Conservation (phyloP, 2,888 invertebrate species). For the Pseudoips prasinana region DNA sequence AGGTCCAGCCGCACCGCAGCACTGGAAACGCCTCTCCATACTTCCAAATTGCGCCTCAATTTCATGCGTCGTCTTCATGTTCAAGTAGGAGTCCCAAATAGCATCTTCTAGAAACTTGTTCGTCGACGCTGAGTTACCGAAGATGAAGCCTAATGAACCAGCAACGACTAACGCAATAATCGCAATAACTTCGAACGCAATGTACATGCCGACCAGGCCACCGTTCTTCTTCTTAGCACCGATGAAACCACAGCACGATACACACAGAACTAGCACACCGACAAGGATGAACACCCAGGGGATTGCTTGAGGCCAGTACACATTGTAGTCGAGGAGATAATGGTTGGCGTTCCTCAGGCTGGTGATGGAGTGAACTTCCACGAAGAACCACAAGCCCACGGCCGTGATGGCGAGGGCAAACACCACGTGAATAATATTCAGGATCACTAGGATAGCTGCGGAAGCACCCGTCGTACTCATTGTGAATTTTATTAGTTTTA, state of each 20-base stretch:
- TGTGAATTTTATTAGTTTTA: slow-evolving; percentile 5
- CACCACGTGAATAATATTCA: slow-evolving; percentile 54
- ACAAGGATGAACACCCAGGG: slow-evolving; percentile 70
- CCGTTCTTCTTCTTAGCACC: slow-evolving; percentile 55
- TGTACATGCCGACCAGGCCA: slow-evolving; percentile 49
- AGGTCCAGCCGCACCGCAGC: slow-evolving; percentile 67
- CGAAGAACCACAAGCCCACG: slow-evolving; percentile 63
- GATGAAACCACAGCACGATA: slow-evolving; percentile 58
- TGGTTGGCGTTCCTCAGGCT: slow-evolving; percentile 62
- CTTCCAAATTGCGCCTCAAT: slow-evolving; percentile 49
- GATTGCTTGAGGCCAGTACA: slow-evolving; percentile 72
- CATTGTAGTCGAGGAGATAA: slow-evolving; percentile 65
- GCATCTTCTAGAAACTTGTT: slow-evolving; percentile 67
- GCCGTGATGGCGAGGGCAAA: slow-evolving; percentile 53
- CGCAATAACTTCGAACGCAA: slow-evolving; percentile 45
- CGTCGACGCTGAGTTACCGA: slow-evolving; percentile 57
- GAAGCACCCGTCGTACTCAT: slow-evolving; percentile 38
- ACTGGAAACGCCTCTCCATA: slow-evolving; percentile 64
- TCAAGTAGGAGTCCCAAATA: slow-evolving; percentile 65
- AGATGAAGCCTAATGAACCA: slow-evolving; percentile 54
- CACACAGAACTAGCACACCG: slow-evolving; percentile 54
- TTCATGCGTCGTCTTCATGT: slow-evolving; percentile 50
- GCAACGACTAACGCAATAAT: slow-evolving; percentile 47
- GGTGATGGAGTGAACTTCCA: slow-evolving; percentile 56
- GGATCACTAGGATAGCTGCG: slow-evolving; percentile 41